Percentiles rank a stretch among this genome's conserved stretches.
phyloP scores from a whole-genome alignment of 2,888 invertebrate genomes.

The Plebejus anna region DNA sequence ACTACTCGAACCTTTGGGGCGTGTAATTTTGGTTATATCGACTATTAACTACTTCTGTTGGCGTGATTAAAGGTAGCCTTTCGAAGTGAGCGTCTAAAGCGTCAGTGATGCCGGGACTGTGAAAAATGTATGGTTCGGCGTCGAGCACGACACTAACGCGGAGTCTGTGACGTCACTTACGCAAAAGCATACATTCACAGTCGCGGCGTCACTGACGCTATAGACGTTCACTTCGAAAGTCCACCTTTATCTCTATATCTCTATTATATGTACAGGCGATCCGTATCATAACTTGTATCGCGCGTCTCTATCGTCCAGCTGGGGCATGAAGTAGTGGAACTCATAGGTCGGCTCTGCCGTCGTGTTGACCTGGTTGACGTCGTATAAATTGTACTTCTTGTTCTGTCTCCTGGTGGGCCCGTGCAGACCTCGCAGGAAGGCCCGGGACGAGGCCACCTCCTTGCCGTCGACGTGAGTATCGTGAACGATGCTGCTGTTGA shows the following conservation, averaged over 20 bases:
- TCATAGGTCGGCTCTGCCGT: conserved; percentile 68
- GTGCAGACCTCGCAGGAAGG: conserved; percentile 55
- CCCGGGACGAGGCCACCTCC: conserved; percentile 50
- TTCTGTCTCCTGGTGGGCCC: conserved; percentile 17
- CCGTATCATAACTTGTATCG: conserved; percentile 47
- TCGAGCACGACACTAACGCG: too few relatives aligned
- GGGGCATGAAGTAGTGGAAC: conserved; percentile 69
- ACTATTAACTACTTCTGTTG: background rate
- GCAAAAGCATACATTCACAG: too few relatives aligned
- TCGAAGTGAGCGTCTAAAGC: too few relatives aligned
- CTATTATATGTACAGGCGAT: background rate
- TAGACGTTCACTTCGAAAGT: too few relatives aligned
- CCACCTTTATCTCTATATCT: too few relatives aligned
- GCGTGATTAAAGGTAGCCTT: conserved; percentile 8
- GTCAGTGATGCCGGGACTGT: too few relatives aligned
- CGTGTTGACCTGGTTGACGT: conserved; percentile 53
- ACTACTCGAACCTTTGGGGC: conserved; percentile 6
- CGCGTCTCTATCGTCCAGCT: conserved; percentile 60
- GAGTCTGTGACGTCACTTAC: too few relatives aligned
- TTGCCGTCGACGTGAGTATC: conserved; percentile 44
- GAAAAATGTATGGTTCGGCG: too few relatives aligned
- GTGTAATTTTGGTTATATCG: conserved; percentile 24
- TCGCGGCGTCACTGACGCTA: too few relatives aligned
- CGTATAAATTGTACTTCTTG: conserved; percentile 41
- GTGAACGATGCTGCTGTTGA: conserved; percentile 63